Percentiles rank a stretch among this genome's conserved stretches.
Evolutionary conservation across 2,113 vertebrate genomes (phyloP).

Genomic region (Aplodontia rufa): DNA sequence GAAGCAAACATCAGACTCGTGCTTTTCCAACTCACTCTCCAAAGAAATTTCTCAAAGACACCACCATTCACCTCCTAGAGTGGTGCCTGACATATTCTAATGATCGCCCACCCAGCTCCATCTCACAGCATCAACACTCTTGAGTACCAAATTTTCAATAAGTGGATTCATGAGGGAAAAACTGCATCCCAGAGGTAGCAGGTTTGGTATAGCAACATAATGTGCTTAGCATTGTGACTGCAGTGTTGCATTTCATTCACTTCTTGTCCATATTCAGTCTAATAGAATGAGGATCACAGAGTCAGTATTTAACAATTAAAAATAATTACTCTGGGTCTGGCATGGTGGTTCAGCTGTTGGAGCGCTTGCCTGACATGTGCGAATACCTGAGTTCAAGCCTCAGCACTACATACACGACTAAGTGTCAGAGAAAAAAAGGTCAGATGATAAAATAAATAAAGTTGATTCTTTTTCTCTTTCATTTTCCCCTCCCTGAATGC

Average conservation of each 20-base stretch:
- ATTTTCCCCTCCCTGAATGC: too few relatives aligned
- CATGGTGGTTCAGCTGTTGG: too few relatives aligned
- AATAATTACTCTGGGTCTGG: neutral
- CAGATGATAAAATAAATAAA: too few relatives aligned
- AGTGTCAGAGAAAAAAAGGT: too few relatives aligned
- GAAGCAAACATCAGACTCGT: neutral
- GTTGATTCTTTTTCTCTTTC: too few relatives aligned
- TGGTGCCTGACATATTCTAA: too few relatives aligned
- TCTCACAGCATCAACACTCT: neutral
- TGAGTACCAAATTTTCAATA: neutral
- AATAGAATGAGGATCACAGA: neutral
- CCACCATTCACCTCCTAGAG: neutral
- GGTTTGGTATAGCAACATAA: neutral
- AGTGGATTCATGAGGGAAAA: neutral
- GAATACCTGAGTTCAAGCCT: too few relatives aligned
- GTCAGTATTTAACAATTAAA: neutral
- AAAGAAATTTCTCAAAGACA: neutral
- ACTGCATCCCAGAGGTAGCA: neutral
- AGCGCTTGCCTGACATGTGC: too few relatives aligned
- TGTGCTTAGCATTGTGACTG: neutral
- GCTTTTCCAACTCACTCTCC: neutral
- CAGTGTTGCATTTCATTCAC: neutral
- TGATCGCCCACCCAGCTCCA: neutral
- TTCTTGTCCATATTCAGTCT: neutral
- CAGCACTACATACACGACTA: too few relatives aligned